phyloP scores from a whole-genome alignment of 2,797 vertebrate species.

The Pseudotriccus pelzelni region DNA sequence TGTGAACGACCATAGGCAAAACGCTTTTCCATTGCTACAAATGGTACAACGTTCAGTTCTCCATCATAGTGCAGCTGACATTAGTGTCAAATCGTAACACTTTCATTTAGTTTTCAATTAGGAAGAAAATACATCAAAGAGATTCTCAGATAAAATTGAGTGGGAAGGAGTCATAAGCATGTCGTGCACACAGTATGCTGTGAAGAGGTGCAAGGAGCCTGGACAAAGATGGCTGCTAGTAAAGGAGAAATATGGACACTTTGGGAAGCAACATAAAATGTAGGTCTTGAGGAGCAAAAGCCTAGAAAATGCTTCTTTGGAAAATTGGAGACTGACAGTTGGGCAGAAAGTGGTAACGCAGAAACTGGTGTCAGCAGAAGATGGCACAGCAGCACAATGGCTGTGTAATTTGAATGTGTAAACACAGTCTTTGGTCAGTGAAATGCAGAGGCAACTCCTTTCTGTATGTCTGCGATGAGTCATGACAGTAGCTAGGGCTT shows the following conservation, averaged over 20 bases:
- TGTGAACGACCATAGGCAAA: not conserved
- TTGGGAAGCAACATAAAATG: not conserved
- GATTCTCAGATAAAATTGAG: not conserved
- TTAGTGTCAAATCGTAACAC: not conserved
- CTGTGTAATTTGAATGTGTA: not conserved
- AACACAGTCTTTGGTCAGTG: not conserved
- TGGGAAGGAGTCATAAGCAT: not conserved
- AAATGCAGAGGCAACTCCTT: not conserved
- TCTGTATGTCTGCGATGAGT: not conserved
- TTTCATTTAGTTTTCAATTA: not conserved
- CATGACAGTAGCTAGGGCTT: not conserved
- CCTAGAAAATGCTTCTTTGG: not conserved
- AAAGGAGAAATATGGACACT: not conserved
- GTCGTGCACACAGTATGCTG: not conserved
- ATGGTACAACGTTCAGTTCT: not conserved
- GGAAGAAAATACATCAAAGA: not conserved
- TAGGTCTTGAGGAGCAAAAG: not conserved
- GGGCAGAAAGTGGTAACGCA: not conserved
- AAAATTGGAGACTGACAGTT: not conserved
- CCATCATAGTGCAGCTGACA: not conserved
- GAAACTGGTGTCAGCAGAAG: not conserved
- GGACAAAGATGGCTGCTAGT: not conserved
- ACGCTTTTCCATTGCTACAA: not conserved
- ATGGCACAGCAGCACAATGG: fast-evolving
- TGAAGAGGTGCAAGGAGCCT: not conserved